Evolutionary conservation across 1,140 invertebrate genomes (phyloP).

Genomic region (Eciton burchellii): DNA sequence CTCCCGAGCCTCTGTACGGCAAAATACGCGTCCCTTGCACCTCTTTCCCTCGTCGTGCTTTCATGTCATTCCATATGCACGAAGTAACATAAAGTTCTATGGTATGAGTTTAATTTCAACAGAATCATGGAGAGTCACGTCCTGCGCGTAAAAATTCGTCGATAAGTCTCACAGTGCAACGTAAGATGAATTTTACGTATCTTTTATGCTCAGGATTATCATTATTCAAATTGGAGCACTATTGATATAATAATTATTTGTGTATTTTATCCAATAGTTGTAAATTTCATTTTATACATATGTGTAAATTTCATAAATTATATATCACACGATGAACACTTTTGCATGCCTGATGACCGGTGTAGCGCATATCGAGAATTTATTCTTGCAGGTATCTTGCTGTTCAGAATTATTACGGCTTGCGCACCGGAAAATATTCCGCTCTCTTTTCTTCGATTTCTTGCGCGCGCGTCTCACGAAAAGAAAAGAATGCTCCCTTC

Average conservation of each 20-base stretch:
- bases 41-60: conserved; percentile 60
- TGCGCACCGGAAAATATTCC: conserved; percentile 46
- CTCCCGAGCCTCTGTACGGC: conserved; percentile 57
- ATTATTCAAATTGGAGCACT: too few species aligned
- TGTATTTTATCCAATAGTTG: too few species aligned
- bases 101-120: neutral
- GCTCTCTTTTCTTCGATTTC: conserved; percentile 33
- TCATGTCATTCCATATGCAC: neutral
- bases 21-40: conserved; percentile 47
- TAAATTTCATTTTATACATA: too few species aligned
- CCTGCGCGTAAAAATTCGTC: neutral
- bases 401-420: conserved; percentile 38
- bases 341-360: neutral
- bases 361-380: neutral
- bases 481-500: conserved; percentile 63
- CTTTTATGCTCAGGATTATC: neutral
- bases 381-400: neutral
- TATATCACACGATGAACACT: too few species aligned
- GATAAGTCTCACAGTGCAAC: neutral
- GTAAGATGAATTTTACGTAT: neutral
- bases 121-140: neutral
- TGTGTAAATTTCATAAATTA: too few species aligned
- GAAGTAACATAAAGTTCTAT: conserved; percentile 14
- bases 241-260: conserved; percentile 14
- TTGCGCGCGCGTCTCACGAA: conserved; percentile 39